These are phyloP conservation scores for Sycobia sp. DNA, from an alignment of 1,140 invertebrate genomes.

Conservation along the genomic window DNA sequence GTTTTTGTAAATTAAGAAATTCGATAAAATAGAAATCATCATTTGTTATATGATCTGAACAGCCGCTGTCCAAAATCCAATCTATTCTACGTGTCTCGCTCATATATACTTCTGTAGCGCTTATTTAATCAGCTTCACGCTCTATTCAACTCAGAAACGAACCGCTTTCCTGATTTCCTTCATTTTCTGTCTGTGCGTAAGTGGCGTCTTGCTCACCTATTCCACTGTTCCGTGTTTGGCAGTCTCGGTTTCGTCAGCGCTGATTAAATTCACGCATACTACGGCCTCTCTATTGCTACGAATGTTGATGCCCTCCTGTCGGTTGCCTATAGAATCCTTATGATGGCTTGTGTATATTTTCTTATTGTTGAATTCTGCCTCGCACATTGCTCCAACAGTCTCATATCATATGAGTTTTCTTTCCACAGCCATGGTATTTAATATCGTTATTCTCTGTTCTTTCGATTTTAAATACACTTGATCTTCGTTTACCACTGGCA, in stretches of 20 bases:
- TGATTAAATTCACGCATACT: not conserved
- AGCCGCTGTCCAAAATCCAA: constrained; percentile 36
- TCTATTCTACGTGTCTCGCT: constrained; percentile 24
- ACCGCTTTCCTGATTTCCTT: not conserved
- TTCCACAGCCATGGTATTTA: no score
- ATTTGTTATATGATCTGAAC: no score
- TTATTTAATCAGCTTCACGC: not conserved
- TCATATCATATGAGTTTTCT: constrained; percentile 21
- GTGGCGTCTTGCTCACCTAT: constrained; percentile 1
- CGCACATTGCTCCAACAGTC: constrained; percentile 9
- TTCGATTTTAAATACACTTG: no score
- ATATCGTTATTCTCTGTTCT: no score
- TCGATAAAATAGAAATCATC: no score
- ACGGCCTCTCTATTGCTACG: no score
- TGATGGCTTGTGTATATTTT: no score
- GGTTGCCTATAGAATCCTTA: no score
- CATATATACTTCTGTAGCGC: constrained; percentile 5
- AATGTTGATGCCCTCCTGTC: no score
- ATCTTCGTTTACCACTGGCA: not conserved
- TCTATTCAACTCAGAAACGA: constrained; percentile 28
- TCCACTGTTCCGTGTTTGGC: constrained; percentile 11
- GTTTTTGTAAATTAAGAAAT: no score
- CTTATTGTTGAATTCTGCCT: no score
- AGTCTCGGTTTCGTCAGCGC: constrained; percentile 17
- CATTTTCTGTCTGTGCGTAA: constrained; percentile 1